A percentile compares a stretch with the other conserved stretches of the same genome.
phyloP scores from a whole-genome alignment of 2,797 vertebrate species.

The Acrocephalus scirpaceus region DNA sequence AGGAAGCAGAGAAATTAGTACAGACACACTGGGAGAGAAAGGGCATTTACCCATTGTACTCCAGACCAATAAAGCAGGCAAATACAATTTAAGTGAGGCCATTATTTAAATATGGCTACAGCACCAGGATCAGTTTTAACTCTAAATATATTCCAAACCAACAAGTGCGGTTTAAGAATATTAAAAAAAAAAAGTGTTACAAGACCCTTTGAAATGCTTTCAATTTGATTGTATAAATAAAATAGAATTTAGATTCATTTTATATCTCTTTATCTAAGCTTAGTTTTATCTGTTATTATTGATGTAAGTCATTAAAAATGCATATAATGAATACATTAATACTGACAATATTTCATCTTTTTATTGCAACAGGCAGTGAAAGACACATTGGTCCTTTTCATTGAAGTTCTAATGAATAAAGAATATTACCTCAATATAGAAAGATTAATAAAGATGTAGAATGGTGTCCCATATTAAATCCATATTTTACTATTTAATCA shows the following conservation, averaged over 20 bases:
- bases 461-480: background rate
- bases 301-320: background rate
- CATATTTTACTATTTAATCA: background rate
- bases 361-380: background rate
- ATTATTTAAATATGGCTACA: background rate
- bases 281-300: background rate
- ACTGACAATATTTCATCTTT: background rate
- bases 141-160: fast-evolving
- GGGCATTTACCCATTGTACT: background rate
- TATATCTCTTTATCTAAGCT: background rate
- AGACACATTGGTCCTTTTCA: background rate
- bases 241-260: background rate
- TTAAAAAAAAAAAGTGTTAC: background rate
- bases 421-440: background rate
- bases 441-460: background rate
- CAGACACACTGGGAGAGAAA: background rate
- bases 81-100: background rate
- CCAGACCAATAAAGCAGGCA: background rate
- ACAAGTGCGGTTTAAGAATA: background rate
- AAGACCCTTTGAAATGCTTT: background rate
- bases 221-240: background rate
- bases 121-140: background rate
- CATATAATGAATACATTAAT: background rate
- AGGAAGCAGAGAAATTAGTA: background rate
- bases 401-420: background rate